Base-by-base conservation (phyloP, 2,888 invertebrate genomes). In the Mimumesa dahlbomi region DNA sequence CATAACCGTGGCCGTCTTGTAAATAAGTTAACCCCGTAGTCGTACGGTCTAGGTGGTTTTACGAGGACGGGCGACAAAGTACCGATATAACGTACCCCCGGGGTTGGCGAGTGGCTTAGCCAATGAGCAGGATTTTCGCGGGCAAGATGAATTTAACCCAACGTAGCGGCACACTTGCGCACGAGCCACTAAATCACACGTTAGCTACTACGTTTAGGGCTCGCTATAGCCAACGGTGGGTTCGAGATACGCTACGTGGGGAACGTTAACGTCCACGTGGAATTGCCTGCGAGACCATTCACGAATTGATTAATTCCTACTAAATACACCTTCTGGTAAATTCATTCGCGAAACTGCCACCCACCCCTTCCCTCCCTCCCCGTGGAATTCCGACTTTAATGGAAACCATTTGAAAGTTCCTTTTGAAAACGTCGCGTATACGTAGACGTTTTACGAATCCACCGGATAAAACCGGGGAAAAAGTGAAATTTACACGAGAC, bases 41-140 rank as follows among this genome's bases (percentile, higher is more conserved):
- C 34, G 50, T 42, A 45, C 49, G 52, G 57, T 40, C 65, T 65
- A 58, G 62, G 63, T 49, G 66, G 67, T 65, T 79, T 79, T 76
- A 79, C 72, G 79, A 72, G 75, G 67, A 78, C 63, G 40, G n/a
- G 29, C 75, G 77, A 76, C 76, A 76, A 76, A 79, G 74, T 74
- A 74, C 72, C 76, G 76, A 67, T 68, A 74, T 74, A 74, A 69
- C 69, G 45, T 18, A 52, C 48, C 36, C 50, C 52, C 18, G 14
- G 53, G n/a, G n/a, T n/a, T n/a, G n/a, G 64, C 43, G 43, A 40
- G 25, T 31, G 61, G 31, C 59, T 49, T 31, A 22, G 53, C 38
- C 74, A 65, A 69, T 73, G 73, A 65, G 57, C 38, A 50, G 42
- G 31, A 34, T 61, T 63, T 64, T 68, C 58, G 68, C 43, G 36